These are phyloP conservation scores for Nasonia longicornis DNA, from an alignment of 1,140 invertebrate species.

Conservation along the genomic window DNA sequence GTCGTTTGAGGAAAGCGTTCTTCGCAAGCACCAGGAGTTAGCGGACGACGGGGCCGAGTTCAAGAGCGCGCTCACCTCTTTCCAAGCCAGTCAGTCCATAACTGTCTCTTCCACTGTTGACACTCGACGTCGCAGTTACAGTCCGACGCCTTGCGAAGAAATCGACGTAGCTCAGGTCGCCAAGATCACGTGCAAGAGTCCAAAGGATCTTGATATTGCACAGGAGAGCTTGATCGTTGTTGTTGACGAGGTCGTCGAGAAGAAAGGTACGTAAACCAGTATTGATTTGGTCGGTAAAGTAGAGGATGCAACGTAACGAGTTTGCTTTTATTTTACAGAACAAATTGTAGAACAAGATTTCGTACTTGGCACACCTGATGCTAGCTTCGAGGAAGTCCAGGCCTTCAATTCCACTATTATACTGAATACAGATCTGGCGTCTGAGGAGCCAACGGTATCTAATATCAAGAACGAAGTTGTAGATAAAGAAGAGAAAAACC, in stretches of 20 bases:
- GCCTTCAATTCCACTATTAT: not conserved
- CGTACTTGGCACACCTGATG: not conserved
- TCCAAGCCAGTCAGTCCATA: not conserved
- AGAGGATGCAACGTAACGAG: not conserved
- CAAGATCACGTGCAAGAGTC: not conserved
- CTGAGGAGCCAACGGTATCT: not conserved
- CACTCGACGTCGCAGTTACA: not conserved
- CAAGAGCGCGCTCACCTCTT: not conserved
- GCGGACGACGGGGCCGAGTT: not conserved
- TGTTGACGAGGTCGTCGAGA: not conserved
- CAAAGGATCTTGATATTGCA: not conserved
- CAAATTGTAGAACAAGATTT: not conserved
- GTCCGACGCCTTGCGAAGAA: not conserved
- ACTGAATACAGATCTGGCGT: not conserved
- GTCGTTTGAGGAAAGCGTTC: conserved; percentile 37
- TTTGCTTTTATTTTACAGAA: conserved; percentile 14
- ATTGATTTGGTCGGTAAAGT: not conserved
- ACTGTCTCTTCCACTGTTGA: not conserved
- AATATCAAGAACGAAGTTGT: not conserved
- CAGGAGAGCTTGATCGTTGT: no score
- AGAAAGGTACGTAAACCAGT: not conserved
- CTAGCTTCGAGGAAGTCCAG: not conserved
- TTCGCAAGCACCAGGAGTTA: conserved; percentile 10
- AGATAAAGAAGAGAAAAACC: not conserved
- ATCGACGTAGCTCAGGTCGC: not conserved